These are phyloP conservation scores for Chunga burmeisteri DNA, from an alignment of 2,113 vertebrate species.

Conservation along the genomic window DNA sequence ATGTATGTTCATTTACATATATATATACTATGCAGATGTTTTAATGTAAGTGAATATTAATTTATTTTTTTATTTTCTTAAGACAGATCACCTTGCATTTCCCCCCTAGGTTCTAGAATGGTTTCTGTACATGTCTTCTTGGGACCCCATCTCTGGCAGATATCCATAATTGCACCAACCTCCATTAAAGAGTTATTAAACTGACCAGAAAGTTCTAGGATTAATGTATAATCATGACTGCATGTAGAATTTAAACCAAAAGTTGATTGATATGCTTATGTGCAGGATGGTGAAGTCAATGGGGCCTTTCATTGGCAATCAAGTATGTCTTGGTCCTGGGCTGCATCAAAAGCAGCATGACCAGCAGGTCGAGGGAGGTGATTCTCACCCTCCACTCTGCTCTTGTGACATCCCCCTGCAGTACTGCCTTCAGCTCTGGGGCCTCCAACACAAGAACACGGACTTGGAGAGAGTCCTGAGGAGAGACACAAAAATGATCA, in stretches of 20 bases:
- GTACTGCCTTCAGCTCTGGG: background rate
- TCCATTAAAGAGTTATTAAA: background rate
- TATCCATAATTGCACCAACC: background rate
- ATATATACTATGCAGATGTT: fast-evolving
- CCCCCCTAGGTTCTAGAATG: background rate
- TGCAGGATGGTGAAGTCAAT: background rate
- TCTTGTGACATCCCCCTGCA: background rate
- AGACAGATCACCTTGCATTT: background rate
- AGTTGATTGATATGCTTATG: background rate
- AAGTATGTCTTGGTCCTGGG: background rate
- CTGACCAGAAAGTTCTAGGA: background rate
- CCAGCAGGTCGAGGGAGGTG: fast-evolving
- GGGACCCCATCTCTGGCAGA: background rate
- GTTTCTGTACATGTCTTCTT: background rate
- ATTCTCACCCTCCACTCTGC: background rate
- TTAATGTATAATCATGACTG: background rate
- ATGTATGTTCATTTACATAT: background rate
- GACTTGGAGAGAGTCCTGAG: fast-evolving
- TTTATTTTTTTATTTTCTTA: background rate
- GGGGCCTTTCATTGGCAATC: fast-evolving
- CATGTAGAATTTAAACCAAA: background rate
- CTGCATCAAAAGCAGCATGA: fast-evolving
- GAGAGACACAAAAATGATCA: background rate
- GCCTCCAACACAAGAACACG: background rate
- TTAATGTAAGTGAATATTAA: background rate